Base-by-base conservation (phyloP, 1,140 invertebrate species). In the Drosophila hydei region DNA sequence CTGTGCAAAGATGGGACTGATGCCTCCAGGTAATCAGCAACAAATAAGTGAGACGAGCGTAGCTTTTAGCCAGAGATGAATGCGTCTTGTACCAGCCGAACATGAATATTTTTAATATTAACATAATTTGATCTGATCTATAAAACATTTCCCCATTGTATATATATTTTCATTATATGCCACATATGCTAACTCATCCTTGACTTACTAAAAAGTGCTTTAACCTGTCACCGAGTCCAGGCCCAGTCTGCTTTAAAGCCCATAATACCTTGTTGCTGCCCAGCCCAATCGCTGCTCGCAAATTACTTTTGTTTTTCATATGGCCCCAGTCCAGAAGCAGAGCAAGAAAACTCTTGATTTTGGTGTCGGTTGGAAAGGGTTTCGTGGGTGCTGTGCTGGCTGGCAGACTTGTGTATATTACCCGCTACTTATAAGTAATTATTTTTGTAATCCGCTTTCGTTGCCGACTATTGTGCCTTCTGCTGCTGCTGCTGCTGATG, bases 361-460 rank as follows among this genome's bases (percentile, higher is more conserved):
- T 42, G 36, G 45, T 30, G 47, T 2, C 33, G 25, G 12, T 7
- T 48, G 25, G 14, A 38, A 42, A 21, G 23, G 16, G 56, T 19
- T 5, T 43, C 18, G 5, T 19, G 14, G 27, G 25, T 23, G 42
- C n/a, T n/a, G 56, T 11, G 3, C 12, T 38, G 25, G 23, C n/a
- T 50, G 60, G 12, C 27, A 38, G 45, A 21, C 52, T 72, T 67
- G 62, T 72, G 48, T 47, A 60, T 67, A 74, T 89, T 89, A 81
- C 71, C 62, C 71, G 73, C 80, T 89, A 89, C 85, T 89, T 89
- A 89, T 85, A 79, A 89, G 87, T 89, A 85, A 89, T 89, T 89
- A 89, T 89, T 89, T 88, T 84, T 81, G 81, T 89, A 89, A 89
- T 89, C 85, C 80, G 77, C 85, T 89, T 89, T 76, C 71, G 65